These are phyloP conservation scores for Coturnix japonica DNA, from an alignment of 2,113 vertebrate genomes.

Conservation along the genomic window DNA sequence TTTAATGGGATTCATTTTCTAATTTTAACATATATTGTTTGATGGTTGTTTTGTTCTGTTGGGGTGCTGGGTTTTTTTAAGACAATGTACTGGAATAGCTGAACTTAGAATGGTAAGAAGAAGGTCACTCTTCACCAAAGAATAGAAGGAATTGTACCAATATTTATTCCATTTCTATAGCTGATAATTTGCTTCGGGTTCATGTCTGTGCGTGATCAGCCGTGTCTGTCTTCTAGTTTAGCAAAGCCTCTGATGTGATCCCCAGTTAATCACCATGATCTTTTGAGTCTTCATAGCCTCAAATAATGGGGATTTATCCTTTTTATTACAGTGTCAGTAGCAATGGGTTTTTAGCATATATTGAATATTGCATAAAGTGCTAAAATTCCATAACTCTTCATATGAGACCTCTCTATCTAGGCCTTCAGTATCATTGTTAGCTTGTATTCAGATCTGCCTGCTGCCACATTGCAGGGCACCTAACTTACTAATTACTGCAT, in stretches of 20 bases:
- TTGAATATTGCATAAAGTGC: not conserved
- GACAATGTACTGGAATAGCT: not conserved
- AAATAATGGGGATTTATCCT: not conserved
- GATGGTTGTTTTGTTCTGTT: not conserved
- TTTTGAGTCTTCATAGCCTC: conserved; percentile 2
- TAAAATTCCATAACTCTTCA: not conserved
- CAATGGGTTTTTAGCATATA: not conserved
- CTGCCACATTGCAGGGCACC: not conserved
- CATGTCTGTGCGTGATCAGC: not conserved
- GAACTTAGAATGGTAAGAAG: not conserved
- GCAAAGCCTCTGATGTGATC: conserved; percentile 4
- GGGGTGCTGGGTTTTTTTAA: not conserved
- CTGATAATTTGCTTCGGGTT: conserved; percentile 8
- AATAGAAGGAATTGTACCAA: not conserved
- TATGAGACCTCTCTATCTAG: not conserved
- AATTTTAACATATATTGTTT: conserved; percentile 52
- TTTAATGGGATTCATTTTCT: conserved; percentile 63
- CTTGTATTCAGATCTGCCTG: not conserved
- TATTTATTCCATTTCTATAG: not conserved
- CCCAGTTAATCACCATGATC: conserved; percentile 18
- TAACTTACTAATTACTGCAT: not conserved
- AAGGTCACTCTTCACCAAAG: not conserved
- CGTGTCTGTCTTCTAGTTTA: not conserved
- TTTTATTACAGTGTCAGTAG: not conserved
- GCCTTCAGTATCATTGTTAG: not conserved